Evolutionary conservation across 2,888 invertebrate species (phyloP), one percentile per base, ranked within the genome.

Genomic region (Euzetes globulus): DNA sequence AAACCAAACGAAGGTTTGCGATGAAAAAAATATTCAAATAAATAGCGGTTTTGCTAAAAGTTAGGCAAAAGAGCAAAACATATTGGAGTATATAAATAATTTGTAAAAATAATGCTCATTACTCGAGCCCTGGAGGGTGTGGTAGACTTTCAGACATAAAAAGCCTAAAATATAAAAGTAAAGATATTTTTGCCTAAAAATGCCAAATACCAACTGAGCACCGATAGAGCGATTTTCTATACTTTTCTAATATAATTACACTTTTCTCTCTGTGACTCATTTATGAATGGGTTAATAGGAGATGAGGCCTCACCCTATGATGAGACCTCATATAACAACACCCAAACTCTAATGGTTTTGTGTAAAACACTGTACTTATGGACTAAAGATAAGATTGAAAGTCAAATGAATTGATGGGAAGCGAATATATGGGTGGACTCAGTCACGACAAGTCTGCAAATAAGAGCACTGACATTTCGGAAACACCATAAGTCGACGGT

Each of bases 251-350:
- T 60, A 60, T 60, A 60, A 60, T 60, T 60, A 60, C 37, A 15
- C 25, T 37, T 37, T n/a, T 65, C 58, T 65, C 65, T 65, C 65
- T 65, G 58, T 58, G 65, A 65, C 33, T 65, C 65, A 65, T 65
- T 37, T 60, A 60, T 65, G 65, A 65, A 65, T 65, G 65, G 65
- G 65, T 65, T 65, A 65, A 65, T 65, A 65, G 65, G 65, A 37
- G 65, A 65, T 37, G 37, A 65, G 29, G 65, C 65, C 65, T 63
- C 65, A 65, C 65, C 65, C 33, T n/a, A 33, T 65, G 65, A 19
- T 13, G 15, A 58, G 25, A n/a, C n/a, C 50, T n/a, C n/a, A n/a
- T 50, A 29, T 60, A 65, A 29, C 11, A 33, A 65, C 65, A 65
- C 65, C 65, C 65, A 65, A 65, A 33, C 65, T 37, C 37, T 65